Conservation (phyloP, 1,140 invertebrate species). For the Eriocheir sinensis region DNA sequence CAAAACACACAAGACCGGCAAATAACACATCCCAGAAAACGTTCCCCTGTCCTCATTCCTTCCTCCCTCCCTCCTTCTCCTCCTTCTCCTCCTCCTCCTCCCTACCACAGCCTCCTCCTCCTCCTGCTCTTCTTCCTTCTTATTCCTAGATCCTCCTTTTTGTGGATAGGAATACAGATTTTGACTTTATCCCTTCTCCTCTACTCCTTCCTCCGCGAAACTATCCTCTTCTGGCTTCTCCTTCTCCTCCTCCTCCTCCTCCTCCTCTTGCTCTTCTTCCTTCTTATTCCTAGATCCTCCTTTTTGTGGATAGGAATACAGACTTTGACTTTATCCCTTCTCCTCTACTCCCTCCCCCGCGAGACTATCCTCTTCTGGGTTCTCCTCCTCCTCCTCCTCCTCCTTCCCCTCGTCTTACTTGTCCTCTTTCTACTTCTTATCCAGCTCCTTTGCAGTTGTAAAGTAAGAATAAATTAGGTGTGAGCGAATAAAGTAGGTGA, state of each 20-base stretch:
- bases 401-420: not conserved
- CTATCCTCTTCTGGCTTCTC: not conserved
- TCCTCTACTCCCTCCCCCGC: too few species aligned
- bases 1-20: not conserved
- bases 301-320: not conserved
- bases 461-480: not conserved
- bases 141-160: not conserved
- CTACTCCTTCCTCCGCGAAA: too few species aligned
- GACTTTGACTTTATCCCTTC: too few species aligned
- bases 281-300: not conserved
- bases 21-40: not conserved
- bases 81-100: not conserved
- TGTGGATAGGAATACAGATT: not conserved
- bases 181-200: too few species aligned
- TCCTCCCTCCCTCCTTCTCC: not conserved
- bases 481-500: not conserved
- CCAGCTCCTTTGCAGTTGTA: not conserved
- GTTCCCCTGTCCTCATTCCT: not conserved
- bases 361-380: not conserved
- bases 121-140: not conserved
- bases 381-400: not conserved
- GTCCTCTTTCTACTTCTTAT: not conserved
- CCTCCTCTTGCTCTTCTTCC: not conserved
- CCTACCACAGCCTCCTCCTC: not conserved
- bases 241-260: too few species aligned